Evolutionary conservation across 2,888 invertebrate genomes (phyloP).

Genomic region (Cryptophagus acutangulus): DNA sequence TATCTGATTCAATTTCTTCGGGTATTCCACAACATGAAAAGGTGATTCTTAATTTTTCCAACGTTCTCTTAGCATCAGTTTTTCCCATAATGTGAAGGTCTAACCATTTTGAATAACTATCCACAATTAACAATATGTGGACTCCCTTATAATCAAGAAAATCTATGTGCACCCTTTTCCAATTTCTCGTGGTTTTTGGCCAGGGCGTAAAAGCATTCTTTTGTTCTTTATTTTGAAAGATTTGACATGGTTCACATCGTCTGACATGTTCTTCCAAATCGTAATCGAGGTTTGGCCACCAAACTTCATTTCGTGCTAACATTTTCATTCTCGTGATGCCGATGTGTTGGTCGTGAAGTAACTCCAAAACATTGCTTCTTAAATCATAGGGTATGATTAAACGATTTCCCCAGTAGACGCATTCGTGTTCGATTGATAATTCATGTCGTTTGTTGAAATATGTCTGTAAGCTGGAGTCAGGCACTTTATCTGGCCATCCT

Average conservation of each 20-base stretch:
- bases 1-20: constrained; percentile 23
- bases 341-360: constrained; percentile 23
- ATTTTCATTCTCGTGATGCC: constrained; percentile 24
- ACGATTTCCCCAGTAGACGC: constrained; percentile 17
- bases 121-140: constrained; percentile 21
- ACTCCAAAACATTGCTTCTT: constrained; percentile 13
- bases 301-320: constrained; percentile 20
- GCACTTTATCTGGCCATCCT: constrained; percentile 17
- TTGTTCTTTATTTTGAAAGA: constrained; percentile 19
- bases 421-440: constrained; percentile 21
- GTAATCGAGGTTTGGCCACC: constrained; percentile 23
- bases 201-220: constrained; percentile 14
- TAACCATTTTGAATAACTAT: constrained; percentile 23
- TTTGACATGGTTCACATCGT: constrained; percentile 21
- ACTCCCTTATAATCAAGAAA: too few species aligned
- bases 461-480: constrained; percentile 13
- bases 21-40: constrained; percentile 25
- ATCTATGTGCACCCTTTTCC: constrained; percentile 20
- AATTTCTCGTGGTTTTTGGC: constrained; percentile 17
- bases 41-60: constrained; percentile 19
- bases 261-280: constrained; percentile 21
- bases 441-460: constrained; percentile 18
- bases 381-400: constrained; percentile 19
- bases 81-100: too few species aligned
- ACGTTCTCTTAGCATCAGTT: constrained; percentile 18